Evolutionary conservation across 2,797 vertebrate genomes (phyloP).

Genomic region (Catharus ustulatus): DNA sequence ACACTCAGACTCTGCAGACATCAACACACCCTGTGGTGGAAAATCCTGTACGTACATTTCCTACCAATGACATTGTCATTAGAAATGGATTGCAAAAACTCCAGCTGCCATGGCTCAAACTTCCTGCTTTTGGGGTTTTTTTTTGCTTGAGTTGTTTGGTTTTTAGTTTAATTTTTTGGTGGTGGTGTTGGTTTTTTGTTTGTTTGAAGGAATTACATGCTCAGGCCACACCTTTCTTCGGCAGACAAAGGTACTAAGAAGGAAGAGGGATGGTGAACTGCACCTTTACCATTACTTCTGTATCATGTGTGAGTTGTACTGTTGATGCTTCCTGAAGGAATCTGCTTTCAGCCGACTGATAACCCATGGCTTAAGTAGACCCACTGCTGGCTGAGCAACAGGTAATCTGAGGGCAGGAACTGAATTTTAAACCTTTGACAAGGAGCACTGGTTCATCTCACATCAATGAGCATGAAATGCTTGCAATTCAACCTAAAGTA

Average conservation of each 20-base stretch:
- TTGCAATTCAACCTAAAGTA: background rate
- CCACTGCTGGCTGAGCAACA: background rate
- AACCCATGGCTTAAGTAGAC: background rate
- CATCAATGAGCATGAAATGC: background rate
- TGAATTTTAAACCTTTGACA: background rate
- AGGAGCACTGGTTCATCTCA: background rate
- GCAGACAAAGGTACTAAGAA: background rate
- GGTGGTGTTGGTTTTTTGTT: background rate
- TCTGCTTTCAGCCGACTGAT: background rate
- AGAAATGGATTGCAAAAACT: background rate
- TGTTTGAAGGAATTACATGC: background rate
- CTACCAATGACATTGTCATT: background rate
- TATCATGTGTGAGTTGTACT: fast-evolving
- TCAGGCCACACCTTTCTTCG: background rate
- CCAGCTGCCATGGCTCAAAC: background rate
- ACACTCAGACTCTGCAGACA: background rate
- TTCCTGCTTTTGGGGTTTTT: background rate
- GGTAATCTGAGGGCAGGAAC: background rate
- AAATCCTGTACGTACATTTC: background rate
- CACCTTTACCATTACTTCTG: background rate
- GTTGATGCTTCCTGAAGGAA: background rate
- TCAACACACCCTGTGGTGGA: background rate
- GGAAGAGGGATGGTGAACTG: background rate
- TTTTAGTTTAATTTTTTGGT: background rate
- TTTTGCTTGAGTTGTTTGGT: background rate